These are phyloP conservation scores for Elgaria multicarinata DNA, from an alignment of 2,113 vertebrate species.

Conservation along the genomic window DNA sequence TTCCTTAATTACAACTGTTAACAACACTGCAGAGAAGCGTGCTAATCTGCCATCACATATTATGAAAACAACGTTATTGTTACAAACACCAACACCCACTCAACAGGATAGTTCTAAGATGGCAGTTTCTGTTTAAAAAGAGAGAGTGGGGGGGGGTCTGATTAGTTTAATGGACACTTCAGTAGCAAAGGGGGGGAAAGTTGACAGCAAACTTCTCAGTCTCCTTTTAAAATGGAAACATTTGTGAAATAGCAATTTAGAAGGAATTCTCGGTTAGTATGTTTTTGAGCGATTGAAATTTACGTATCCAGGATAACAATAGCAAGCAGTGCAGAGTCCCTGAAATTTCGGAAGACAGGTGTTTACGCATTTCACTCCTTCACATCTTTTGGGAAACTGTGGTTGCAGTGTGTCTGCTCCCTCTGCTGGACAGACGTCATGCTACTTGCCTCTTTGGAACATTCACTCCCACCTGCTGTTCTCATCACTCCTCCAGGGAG, in stretches of 20 bases:
- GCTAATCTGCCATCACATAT: constrained; percentile 84
- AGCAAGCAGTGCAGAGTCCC: background rate
- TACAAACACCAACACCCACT: constrained; percentile 84
- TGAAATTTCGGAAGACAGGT: background rate
- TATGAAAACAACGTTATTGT: constrained; percentile 86
- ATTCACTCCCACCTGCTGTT: background rate
- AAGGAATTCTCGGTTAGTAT: background rate
- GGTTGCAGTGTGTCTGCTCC: constrained; percentile 7
- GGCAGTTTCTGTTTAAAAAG: constrained; percentile 70
- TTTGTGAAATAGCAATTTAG: constrained; percentile 28
- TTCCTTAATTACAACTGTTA: constrained; percentile 86
- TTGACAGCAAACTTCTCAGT: constrained; percentile 64
- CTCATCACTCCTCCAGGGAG: background rate
- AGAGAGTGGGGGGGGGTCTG: constrained; percentile 40
- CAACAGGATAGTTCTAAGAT: constrained; percentile 81
- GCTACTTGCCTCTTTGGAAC: background rate
- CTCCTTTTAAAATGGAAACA: constrained; percentile 41
- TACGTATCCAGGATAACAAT: background rate
- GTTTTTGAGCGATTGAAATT: constrained; percentile 29
- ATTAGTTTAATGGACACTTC: constrained; percentile 68
- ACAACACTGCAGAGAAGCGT: constrained; percentile 81
- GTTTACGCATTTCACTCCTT: background rate
- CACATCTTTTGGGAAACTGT: background rate
- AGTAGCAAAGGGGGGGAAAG: constrained; percentile 45
- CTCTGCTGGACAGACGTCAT: background rate